Base-by-base conservation (phyloP, 2,797 vertebrate species). In the Hyperoplus immaculatus region DNA sequence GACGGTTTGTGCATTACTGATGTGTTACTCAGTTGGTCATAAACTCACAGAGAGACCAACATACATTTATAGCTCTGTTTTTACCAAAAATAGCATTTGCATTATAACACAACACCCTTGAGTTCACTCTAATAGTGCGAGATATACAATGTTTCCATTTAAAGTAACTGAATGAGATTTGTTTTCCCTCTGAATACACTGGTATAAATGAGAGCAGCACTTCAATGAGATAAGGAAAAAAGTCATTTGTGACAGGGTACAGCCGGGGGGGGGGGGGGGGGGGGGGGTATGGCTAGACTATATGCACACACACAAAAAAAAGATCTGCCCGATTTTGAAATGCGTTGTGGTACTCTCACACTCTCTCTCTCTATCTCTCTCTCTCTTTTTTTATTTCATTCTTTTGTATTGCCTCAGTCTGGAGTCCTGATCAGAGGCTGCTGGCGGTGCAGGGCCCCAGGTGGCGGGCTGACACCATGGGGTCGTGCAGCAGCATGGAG, bases 401-500 rank as follows among this genome's bases (percentile, higher is more conserved):
- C 14, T 14, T 11, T 45, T 16, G 1, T 41, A 0, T 58, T 13
- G 15, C 58, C 21, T 69, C 75, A 90, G 87, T 41, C 43, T 85
- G 87, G 91, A 86, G 72, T 80, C 74, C 70, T 46, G 65, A 93
- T 77, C 74, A 69, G 0, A 82, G 70, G 78, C 72, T 83, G 57
- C 85, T 83, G 64, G 83, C 50, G 80, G 90, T 89, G 75, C 81
- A 82, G 6, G 90, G 92, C 65, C 78, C 82, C 38, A 73, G 74
- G 69, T 90, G 91, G 86, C 82, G 86, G 73, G 88, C 93, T 55
- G 93, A 90, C 80, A 74, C 83, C 50, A 69, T 88, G 82, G 88
- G 94, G 6, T 89, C 91, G 56, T 94, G 93, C 75, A 95, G 95
- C 89, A 96, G 87, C 53, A 74, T 81, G 57, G 92, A 96, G 69